Evolutionary conservation across 2,797 vertebrate species (phyloP), one percentile per base, ranked within the genome.

Genomic region (Chaenodraco wilsoni): DNA sequence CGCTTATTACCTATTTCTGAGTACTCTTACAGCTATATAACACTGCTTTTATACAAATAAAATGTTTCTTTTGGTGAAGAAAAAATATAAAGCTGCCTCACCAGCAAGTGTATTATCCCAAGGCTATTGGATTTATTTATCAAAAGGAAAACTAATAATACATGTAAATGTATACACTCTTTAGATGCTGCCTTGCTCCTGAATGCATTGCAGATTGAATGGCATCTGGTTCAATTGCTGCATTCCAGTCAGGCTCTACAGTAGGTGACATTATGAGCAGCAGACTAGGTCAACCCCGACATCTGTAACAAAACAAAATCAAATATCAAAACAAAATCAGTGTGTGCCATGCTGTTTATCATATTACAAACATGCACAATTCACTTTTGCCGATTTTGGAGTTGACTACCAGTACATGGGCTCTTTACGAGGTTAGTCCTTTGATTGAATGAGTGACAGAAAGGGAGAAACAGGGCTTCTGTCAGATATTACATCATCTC

Each of bases 401-500:
- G 19, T 46, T 44, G 55, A 16, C 7, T 43, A 59, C 46, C 17
- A 60, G 49, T 19, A 64, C 45, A 37, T 43, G 49, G 78, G 49
- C 55, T 81, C 74, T 88, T 84, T 84, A 77, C 84, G 78, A 75
- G 58, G 60, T 65, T 65, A 33, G 58, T 46, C 66, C 83, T 84
- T 70, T 76, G 69, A 79, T 59, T 68, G 79, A 88, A 84, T 78
- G 69, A 60, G 64, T 23, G 17, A 70, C 66, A 60, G 62, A 85
- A 80, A 72, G 48, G 51, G 49, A 73, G 65, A 76, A 74, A 81
- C 69, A 37, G 72, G 5, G 60, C 82, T 77, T 88, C 74, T 82
- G 75, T 89, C 61, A n/a, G 60, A 82, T 81, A 80, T 93, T 85
- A 88, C 89, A 82, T 92, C 89, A 91, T 88, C 77, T 77, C 69